Conservation (phyloP, 1,140 invertebrate species). For the Glossosoma conforme region DNA sequence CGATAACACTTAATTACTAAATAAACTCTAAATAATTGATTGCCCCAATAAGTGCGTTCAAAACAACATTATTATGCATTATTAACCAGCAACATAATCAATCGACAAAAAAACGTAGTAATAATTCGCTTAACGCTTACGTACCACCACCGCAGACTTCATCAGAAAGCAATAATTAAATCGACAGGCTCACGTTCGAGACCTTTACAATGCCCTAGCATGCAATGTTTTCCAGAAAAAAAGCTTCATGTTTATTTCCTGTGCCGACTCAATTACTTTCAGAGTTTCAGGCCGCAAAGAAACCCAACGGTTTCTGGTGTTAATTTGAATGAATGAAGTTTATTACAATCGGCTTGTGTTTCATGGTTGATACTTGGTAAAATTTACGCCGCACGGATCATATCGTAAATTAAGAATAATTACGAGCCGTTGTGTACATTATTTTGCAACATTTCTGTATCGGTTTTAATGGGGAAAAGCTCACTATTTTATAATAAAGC, state of each 20-base stretch:
- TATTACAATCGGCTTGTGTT: slow-evolving; percentile 25
- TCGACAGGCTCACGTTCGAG: slow-evolving; percentile 11
- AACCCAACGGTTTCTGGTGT: slow-evolving; percentile 16
- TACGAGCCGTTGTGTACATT: slow-evolving; percentile 2
- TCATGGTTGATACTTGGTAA: slow-evolving; percentile 23
- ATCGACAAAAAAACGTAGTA: too few relatives aligned
- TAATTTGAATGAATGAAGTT: slow-evolving; percentile 24
- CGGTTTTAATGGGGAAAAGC: too few relatives aligned
- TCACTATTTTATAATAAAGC: too few relatives aligned
- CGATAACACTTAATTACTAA: too few relatives aligned
- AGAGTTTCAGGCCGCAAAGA: not conserved
- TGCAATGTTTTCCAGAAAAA: slow-evolving; percentile 15
- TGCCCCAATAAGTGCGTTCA: too few relatives aligned
- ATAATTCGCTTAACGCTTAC: too few relatives aligned
- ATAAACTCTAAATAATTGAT: too few relatives aligned
- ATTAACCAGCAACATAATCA: too few relatives aligned
- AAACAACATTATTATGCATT: too few relatives aligned
- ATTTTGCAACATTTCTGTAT: too few relatives aligned
- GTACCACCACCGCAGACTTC: not conserved
- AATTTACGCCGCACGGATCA: slow-evolving; percentile 19
- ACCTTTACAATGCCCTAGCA: slow-evolving; percentile 19
- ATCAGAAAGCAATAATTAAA: too few relatives aligned
- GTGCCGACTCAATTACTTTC: slow-evolving; percentile 24
- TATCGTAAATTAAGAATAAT: slow-evolving; percentile 29
- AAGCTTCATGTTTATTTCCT: slow-evolving; percentile 20